Percentiles rank a stretch among this genome's conserved stretches.
phyloP scores from a whole-genome alignment of 2,888 invertebrate species.

The Drosophila emarginata region DNA sequence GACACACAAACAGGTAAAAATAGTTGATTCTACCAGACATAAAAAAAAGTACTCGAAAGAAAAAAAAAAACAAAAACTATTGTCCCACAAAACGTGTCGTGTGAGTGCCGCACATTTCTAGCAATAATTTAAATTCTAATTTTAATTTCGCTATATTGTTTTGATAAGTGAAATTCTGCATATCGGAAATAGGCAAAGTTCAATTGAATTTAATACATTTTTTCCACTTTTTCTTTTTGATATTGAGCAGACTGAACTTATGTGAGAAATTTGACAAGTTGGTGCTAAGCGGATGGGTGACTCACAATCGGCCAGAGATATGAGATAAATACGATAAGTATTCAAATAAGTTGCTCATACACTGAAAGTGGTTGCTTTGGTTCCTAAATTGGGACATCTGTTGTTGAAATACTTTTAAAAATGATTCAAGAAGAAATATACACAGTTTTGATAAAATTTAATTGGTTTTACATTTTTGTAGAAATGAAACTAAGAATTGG shows the following conservation, averaged over 20 bases:
- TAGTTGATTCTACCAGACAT: conserved; percentile 34
- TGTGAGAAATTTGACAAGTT: conserved; percentile 13
- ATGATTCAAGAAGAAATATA: too few species aligned
- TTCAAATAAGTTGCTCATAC: background rate
- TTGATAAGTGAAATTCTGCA: conserved; percentile 10
- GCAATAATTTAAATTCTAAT: conserved; percentile 30
- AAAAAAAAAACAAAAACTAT: conserved; percentile 25
- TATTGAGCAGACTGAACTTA: background rate
- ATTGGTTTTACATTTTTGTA: too few species aligned
- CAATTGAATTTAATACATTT: background rate
- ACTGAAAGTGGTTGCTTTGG: background rate
- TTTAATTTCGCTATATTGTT: conserved; percentile 22
- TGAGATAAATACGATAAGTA: background rate
- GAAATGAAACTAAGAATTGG: too few species aligned
- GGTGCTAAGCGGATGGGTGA: conserved; percentile 11
- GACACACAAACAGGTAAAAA: background rate
- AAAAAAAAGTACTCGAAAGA: background rate
- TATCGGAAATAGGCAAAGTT: background rate
- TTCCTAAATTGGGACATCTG: too few species aligned
- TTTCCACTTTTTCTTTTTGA: background rate
- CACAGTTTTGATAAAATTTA: too few species aligned
- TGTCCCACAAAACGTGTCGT: conserved; percentile 34
- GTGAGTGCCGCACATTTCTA: conserved; percentile 42
- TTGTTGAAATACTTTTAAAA: too few species aligned
- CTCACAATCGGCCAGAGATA: background rate